Base-by-base conservation (phyloP, 1,140 invertebrate genomes). In the Caenorhabditis tropicalis region DNA sequence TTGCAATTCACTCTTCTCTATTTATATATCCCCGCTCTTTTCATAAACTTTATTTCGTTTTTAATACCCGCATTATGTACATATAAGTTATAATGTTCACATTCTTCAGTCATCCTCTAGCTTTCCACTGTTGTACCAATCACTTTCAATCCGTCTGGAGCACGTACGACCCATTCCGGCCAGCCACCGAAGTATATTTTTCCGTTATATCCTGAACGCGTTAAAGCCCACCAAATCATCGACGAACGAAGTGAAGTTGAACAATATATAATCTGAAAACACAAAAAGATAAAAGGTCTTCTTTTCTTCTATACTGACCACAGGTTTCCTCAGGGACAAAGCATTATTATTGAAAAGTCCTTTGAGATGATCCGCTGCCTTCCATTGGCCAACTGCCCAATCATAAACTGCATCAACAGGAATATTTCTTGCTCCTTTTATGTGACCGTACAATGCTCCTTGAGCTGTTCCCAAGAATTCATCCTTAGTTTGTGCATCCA, bases 151-250 rank as follows among this genome's bases (percentile, higher is more conserved):
- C 87, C 86, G 83, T 90, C 89, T 6, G 89, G 89, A 21, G 89
- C 91, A 70, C 89, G 48, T 9, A 90, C 87, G 16, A 91, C 82
- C 86, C 87, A 90, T 87, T 90, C 89, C 15, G 90, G 88, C 89
- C 89, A 90, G 7, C 86, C 84, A 9, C 89, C 90, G 79, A 90
- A 90, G 83, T 91, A 90, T 15, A 90, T 80, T 16, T 83, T 74
- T 12, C 91, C 83, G 12, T 81, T 60, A 74, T 86, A 90, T 24
- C 86, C 82, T 7, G 83, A 51, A 53, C 88, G 56, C 36, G 85
- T 81, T 33, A 90, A 81, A 12, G 89, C 87, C 79, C 84, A 87
- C 90, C 90, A 90, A 29, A 90, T 56, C 82, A 90, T 86, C 9
- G 90, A 81, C 1, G 89, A 83, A n/a, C 86, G 86, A 2, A 91